Conservation (phyloP, 2,797 vertebrate species). For the Thamnophis elegans region DNA sequence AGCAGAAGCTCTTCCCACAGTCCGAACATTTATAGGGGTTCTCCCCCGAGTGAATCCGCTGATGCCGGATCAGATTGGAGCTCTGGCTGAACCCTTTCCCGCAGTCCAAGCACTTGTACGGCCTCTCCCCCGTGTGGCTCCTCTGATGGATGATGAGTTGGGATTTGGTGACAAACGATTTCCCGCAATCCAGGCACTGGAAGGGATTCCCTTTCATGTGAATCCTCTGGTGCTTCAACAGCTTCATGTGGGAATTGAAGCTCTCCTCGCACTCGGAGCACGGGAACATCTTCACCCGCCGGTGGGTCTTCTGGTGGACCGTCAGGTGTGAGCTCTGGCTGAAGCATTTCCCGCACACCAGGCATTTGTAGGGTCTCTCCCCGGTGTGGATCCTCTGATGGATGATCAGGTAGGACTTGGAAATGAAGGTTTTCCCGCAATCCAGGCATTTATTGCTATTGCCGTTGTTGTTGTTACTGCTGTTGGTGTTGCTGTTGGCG, state of each 20-base stretch:
- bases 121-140: conserved; percentile 66
- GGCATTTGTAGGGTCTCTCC: conserved; percentile 62
- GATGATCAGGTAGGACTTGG: conserved; percentile 59
- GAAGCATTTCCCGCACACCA: conserved; percentile 45
- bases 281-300: neutral
- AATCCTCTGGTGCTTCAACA: conserved; percentile 53
- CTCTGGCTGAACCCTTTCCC: conserved; percentile 69
- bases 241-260: conserved; percentile 13
- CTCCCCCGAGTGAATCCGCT: conserved; percentile 61
- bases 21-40: conserved; percentile 57
- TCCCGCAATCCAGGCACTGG: conserved; percentile 62
- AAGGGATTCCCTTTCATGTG: conserved; percentile 59
- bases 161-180: conserved; percentile 65
- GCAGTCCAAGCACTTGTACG: conserved; percentile 60
- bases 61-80: conserved; percentile 65
- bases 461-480: neutral
- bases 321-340: conserved; percentile 26
- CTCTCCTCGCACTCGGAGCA: neutral
- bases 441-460: conserved; percentile 45
- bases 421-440: conserved; percentile 60
- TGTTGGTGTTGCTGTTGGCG: neutral
- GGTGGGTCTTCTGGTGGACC: conserved; percentile 11
- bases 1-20: conserved; percentile 61
- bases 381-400: conserved; percentile 64
- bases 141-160: conserved; percentile 64